Evolutionary conservation across 2,888 invertebrate species (phyloP).

Genomic region (Pediacus dermestoides): DNA sequence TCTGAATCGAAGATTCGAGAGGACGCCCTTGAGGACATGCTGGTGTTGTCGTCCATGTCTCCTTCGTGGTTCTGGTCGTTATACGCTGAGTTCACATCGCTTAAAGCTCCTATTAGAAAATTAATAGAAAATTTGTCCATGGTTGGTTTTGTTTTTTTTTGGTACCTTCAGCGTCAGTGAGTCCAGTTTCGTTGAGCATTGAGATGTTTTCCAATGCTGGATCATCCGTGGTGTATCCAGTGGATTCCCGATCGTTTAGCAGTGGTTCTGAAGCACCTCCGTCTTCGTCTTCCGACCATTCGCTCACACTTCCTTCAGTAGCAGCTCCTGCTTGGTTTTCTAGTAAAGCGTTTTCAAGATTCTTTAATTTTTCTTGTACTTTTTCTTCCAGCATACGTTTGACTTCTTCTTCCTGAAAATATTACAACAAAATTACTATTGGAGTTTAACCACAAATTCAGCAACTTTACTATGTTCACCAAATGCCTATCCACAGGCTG

Average conservation of each 20-base stretch:
- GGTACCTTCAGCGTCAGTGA: constrained; percentile 82
- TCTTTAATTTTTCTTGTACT: constrained; percentile 46
- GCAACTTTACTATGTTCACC: constrained; percentile 40
- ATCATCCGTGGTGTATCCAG: constrained; percentile 85
- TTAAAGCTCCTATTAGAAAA: constrained; percentile 62
- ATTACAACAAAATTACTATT: constrained; percentile 5
- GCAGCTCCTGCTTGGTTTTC: constrained; percentile 43
- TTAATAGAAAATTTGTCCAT: not conserved
- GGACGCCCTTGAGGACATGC: constrained; percentile 79
- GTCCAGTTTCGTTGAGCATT: constrained; percentile 78
- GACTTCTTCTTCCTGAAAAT: constrained; percentile 51
- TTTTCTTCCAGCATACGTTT: constrained; percentile 51
- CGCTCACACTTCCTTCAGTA: constrained; percentile 70
- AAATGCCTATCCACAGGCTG: constrained; percentile 46
- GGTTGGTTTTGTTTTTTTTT: constrained; percentile 5
- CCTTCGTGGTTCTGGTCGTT: constrained; percentile 57
- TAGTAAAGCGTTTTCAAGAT: constrained; percentile 29
- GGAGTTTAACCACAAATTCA: not conserved
- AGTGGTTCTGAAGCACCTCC: constrained; percentile 61
- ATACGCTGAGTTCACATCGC: constrained; percentile 82
- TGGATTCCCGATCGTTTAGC: constrained; percentile 60
- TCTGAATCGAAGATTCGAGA: constrained; percentile 77
- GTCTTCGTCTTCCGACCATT: constrained; percentile 71
- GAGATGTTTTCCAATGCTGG: constrained; percentile 82
- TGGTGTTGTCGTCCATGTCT: constrained; percentile 66